Base-by-base conservation (phyloP, 2,888 invertebrate species). In the Cremastinae sp. region DNA sequence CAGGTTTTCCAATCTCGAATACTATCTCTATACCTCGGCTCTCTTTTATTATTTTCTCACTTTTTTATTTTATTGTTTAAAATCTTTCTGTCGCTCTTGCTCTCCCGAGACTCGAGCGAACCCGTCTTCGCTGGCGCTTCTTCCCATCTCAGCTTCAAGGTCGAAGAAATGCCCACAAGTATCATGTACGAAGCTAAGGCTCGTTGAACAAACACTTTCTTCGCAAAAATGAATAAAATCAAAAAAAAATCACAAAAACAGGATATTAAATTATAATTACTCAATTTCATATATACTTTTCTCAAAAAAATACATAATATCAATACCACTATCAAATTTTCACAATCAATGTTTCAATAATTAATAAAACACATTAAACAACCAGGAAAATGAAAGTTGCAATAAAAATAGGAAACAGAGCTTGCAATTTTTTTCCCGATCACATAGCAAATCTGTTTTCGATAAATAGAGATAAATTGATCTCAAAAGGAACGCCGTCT, bases 1-100 rank as follows among this genome's bases (percentile, higher is more conserved):
- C 76, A 69, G 72, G 76, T 76, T 76, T 73, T 62, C 51, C 59
- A 62, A 45, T 55, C 49, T 53, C 53, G 20, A 47, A 14, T 47
- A 22, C 22, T 68, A 61, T 66, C 66, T 56, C 66, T 59, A 53
- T 56, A 37, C 62, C 62, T 59, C 37, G 22, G 51, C 39, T 66
- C 71, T 77, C 58, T 68, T 35, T 22, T 49, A 39, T 61, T 74
- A 53, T 47, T 45, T 45, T 45, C 12, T 45, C 22, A 28, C 58
- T 68, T 35, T 2, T 55, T 55, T 58, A 10, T 39, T 49, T 61
- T 68, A 53, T 47, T 12, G n/a, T 45, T 12, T 45, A 22, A 55
- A 51, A 62, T 74, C 56, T 56, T 61, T 55, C 55, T 47, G 35
- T 39, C 72, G 35, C 37, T 37, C 53, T 56, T 56, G 16, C 69